These are phyloP conservation scores for Lacerta bilineata DNA, from an alignment of 2,797 vertebrate genomes.

Conservation along the genomic window DNA sequence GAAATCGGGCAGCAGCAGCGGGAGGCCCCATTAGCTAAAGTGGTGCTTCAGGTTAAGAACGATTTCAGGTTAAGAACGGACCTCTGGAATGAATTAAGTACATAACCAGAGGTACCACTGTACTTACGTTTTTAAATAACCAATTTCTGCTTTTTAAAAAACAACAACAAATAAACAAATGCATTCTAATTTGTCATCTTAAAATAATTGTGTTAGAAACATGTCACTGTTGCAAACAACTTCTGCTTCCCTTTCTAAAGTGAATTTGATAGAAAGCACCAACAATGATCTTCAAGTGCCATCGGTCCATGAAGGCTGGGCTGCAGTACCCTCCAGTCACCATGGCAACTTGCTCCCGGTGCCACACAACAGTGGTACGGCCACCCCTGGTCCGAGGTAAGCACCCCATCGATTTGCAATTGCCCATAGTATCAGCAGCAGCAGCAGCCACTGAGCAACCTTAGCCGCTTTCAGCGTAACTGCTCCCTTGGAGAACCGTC, in stretches of 20 bases:
- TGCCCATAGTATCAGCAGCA: not conserved
- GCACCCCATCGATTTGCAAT: slow-evolving; percentile 22
- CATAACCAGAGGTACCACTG: no score
- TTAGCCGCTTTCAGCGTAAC: not conserved
- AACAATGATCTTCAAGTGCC: slow-evolving; percentile 84
- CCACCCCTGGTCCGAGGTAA: slow-evolving; percentile 80
- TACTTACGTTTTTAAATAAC: no score
- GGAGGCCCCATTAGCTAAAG: no score
- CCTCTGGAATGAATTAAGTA: no score
- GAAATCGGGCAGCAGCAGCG: no score
- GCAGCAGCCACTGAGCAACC: not conserved
- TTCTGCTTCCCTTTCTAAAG: slow-evolving; percentile 67
- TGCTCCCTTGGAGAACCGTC: not conserved
- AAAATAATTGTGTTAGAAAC: slow-evolving; percentile 10
- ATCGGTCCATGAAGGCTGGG: slow-evolving; percentile 87
- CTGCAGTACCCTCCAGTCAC: slow-evolving; percentile 81
- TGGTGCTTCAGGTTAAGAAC: no score
- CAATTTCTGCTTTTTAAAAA: no score
- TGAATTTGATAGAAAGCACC: slow-evolving; percentile 83
- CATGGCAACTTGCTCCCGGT: slow-evolving; percentile 82
- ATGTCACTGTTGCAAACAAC: slow-evolving; percentile 20
- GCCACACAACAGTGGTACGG: slow-evolving; percentile 75
- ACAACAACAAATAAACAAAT: no score
- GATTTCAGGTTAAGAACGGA: no score
- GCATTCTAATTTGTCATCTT: not conserved